Base-by-base conservation (phyloP, 2,113 vertebrate species). In the Entelurus aequoreus region DNA sequence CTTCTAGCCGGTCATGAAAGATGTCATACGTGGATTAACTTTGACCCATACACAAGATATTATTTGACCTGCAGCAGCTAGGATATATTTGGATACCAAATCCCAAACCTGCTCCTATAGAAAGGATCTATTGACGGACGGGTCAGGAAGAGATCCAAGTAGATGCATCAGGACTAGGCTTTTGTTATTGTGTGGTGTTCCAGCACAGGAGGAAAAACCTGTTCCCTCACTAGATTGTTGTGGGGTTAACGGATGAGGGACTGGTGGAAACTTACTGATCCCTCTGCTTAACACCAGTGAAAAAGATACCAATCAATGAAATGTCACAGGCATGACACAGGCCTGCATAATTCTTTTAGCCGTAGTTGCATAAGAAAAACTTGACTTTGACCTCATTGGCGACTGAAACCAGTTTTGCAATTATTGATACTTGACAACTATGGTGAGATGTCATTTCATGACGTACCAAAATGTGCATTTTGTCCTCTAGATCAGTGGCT, bases 221-320 rank as follows among this genome's bases (percentile, higher is more conserved):
- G 87, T 89, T 90, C 71, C 64, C 67, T 55, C 57, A 50, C 57
- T 72, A 62, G 68, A 72, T 75, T 84, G 79, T 72, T 84, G 44
- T 84, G 73, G 72, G 81, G 71, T 84, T 77, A 75, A 62, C 58
- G 16, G 56, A 75, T 71, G 62, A 55, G 54, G 68, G 68, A 69
- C 66, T 67, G 59, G 65, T 77, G 79, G 74, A 77, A 85, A 88
- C 77, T 70, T 83, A 81, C 82, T 65, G 60, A 75, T 77, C 65
- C 58, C 55, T 68, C 61, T 67, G 57, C 69, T 68, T 61, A 52
- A 54, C 76, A 37, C 47, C 9, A 59, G 48, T 62, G 74, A 79
- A 77, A 75, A 77, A 86, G 83, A 86, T 86, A 79, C 72, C 66
- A 67, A 80, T 81, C 80, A 75, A 71, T 81, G 71, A 78, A 68